A percentile compares a stretch with the other conserved stretches of the same genome.
Conservation (phyloP, 2,113 vertebrate genomes). For the Epinephelus fuscoguttatus region DNA sequence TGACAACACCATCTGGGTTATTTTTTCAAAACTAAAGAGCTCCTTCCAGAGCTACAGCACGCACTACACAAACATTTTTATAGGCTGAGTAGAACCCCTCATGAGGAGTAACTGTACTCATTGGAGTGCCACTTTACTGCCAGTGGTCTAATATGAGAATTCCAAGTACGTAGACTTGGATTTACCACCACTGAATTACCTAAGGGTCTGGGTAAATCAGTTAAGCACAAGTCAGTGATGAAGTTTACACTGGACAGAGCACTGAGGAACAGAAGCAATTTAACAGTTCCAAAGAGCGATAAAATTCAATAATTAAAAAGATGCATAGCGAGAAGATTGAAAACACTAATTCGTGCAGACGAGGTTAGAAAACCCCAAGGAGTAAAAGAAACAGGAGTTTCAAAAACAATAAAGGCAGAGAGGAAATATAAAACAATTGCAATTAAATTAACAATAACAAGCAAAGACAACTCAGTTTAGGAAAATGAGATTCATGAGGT, state of each 20-base stretch:
- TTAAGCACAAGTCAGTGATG: conserved; percentile 24
- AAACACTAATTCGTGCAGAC: conserved; percentile 18
- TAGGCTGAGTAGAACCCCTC: not conserved
- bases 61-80: not conserved
- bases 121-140: not conserved
- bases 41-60: conserved; percentile 1
- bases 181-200: not conserved
- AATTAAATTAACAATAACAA: conserved; percentile 2
- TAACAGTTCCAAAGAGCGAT: conserved; percentile 23
- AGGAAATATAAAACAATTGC: not conserved
- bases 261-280: conserved; percentile 32
- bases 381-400: not conserved
- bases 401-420: not conserved
- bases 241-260: not conserved
- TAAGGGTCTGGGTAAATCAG: conserved; percentile 27
- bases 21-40: not conserved
- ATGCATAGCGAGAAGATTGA: conserved; percentile 1
- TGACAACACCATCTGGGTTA: not conserved
- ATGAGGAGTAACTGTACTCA: not conserved
- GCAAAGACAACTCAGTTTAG: not conserved
- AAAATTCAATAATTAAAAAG: conserved; percentile 32
- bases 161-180: not conserved
- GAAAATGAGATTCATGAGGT: conserved; percentile 7
- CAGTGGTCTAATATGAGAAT: not conserved
- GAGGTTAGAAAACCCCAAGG: conserved; percentile 1